phyloP scores from a whole-genome alignment of 92 coral and sea anemone species.

The Actinostola sp. region DNA sequence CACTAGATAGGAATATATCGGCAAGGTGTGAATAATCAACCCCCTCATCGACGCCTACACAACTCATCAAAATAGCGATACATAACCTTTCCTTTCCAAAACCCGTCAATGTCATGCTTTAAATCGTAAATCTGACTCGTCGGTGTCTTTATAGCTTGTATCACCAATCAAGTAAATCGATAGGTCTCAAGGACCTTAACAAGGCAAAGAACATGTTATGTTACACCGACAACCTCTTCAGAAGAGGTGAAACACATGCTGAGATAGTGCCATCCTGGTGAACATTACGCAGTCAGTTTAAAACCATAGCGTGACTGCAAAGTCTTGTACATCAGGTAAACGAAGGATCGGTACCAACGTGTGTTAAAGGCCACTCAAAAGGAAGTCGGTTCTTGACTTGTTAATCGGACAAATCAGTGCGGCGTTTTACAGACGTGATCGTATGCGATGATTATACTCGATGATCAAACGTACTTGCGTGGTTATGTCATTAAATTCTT shows the following conservation, averaged over 20 bases:
- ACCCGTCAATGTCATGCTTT: too few species aligned
- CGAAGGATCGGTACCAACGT: not conserved
- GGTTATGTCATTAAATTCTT: slow-evolving; percentile 3
- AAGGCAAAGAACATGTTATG: too few species aligned
- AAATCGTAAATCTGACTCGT: not conserved
- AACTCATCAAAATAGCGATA: too few species aligned
- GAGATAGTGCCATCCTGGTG: not conserved
- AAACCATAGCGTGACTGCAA: not conserved
- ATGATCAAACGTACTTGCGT: not conserved
- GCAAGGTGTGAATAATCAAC: too few species aligned
- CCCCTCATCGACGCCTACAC: too few species aligned
- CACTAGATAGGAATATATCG: too few species aligned
- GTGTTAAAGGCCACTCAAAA: not conserved
- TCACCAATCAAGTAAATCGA: not conserved
- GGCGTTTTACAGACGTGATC: slow-evolving; percentile 12
- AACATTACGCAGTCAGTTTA: not conserved
- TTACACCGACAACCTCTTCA: slow-evolving; percentile 14
- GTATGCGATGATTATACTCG: not conserved
- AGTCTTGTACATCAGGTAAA: not conserved
- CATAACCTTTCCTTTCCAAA: too few species aligned
- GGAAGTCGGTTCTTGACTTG: slow-evolving; percentile 9
- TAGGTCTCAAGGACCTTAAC: not conserved
- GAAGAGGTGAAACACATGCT: slow-evolving; percentile 3
- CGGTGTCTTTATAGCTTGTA: slow-evolving; percentile 1
- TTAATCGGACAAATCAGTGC: slow-evolving; percentile 9